Percentiles rank a stretch among this genome's conserved stretches.
Conservation (phyloP, 2,888 invertebrate species). For the Plemyria rubiginata region DNA sequence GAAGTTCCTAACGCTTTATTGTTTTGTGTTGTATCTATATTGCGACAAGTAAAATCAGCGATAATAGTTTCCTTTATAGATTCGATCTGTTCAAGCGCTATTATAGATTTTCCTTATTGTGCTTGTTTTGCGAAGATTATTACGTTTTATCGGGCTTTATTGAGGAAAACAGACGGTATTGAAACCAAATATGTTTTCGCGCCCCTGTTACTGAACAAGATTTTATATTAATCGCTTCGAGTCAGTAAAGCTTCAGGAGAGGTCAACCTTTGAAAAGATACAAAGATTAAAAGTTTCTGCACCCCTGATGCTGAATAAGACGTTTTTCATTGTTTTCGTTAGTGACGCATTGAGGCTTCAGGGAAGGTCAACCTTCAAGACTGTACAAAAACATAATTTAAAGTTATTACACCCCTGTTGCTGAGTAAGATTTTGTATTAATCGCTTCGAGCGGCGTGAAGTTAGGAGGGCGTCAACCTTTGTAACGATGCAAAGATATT, state of each 20-base stretch:
- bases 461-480: no score
- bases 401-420: no score
- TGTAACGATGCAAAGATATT: no score
- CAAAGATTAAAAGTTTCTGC: not conserved
- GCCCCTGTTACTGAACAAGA: conserved; percentile 6
- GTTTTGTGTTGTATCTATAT: no score
- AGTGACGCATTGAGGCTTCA: conserved; percentile 2
- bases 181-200: conserved; percentile 28
- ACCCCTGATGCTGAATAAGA: not conserved
- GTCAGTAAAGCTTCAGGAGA: not conserved
- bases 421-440: no score
- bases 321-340: not conserved
- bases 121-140: conserved; percentile 22
- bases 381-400: not conserved
- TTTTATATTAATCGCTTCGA: conserved; percentile 10
- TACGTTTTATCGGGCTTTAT: conserved; percentile 31
- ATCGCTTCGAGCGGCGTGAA: no score
- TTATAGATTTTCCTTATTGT: conserved; percentile 21
- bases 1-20: no score
- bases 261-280: conserved; percentile 3
- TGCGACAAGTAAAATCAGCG: not conserved
- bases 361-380: conserved; percentile 2
- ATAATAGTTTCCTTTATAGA: not conserved
- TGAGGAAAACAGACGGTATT: conserved; percentile 26
- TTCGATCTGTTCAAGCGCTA: conserved; percentile 3